Conservation (phyloP, 2,888 invertebrate genomes). For the Lycocerus yunnanus region DNA sequence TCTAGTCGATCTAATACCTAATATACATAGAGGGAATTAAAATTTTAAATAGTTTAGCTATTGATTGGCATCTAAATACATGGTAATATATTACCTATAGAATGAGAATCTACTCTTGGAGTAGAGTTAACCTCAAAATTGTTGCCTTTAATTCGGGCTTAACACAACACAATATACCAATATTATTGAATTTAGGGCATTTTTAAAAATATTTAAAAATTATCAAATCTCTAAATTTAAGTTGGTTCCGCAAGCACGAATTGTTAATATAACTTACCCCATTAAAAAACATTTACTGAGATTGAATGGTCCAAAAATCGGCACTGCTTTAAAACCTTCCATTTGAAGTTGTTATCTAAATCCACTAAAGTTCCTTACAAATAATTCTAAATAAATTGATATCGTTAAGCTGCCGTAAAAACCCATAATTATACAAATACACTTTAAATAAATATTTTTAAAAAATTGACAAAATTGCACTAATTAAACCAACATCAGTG, state of each 20-base stretch:
- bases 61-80: neutral
- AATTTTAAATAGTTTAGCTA: neutral
- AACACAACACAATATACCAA: too few relatives aligned
- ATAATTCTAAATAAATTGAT: neutral
- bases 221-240: neutral
- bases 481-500: neutral
- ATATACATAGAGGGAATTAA: too few relatives aligned
- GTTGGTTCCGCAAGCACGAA: neutral
- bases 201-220: neutral
- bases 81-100: neutral
- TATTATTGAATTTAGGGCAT: too few relatives aligned
- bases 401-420: neutral
- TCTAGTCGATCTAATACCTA: too few relatives aligned
- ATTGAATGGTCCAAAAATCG: neutral
- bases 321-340: neutral
- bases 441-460: neutral
- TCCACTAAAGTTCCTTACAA: neutral
- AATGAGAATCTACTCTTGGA: neutral
- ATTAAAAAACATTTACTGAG: neutral
- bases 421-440: neutral
- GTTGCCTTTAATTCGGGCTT: too few relatives aligned
- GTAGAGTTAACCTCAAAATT: neutral
- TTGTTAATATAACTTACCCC: neutral
- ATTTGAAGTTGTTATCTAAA: neutral
- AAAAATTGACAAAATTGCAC: neutral